Percentiles rank a stretch among this genome's conserved stretches.
These are phyloP conservation scores for Pseudoatta argentina DNA, from an alignment of 1,140 invertebrate species.

Conservation along the genomic window DNA sequence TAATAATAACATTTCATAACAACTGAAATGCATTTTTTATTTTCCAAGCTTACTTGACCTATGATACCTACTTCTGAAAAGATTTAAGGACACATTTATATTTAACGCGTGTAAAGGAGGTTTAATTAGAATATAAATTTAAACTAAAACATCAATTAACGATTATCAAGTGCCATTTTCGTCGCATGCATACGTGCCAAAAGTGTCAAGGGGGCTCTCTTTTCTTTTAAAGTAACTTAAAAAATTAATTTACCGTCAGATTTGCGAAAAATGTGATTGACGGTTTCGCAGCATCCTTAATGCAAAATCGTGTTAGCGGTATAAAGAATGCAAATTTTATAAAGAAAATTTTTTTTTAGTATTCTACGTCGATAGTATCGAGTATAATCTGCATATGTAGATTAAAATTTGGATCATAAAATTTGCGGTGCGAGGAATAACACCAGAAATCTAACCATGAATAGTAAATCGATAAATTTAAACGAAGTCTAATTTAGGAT, in stretches of 20 bases:
- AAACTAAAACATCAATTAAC: conserved; percentile 31
- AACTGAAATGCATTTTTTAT: not conserved
- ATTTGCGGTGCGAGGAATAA: not conserved
- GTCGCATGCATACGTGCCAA: conserved; percentile 64
- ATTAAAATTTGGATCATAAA: conserved; percentile 21
- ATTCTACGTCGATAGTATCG: not conserved
- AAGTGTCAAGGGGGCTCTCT: conserved; percentile 28
- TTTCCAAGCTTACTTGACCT: not conserved
- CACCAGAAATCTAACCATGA: not conserved
- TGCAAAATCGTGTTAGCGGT: conserved; percentile 55
- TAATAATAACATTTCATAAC: not conserved
- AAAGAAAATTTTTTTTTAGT: not conserved
- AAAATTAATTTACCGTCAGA: conserved; percentile 67
- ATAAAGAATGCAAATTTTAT: conserved; percentile 21
- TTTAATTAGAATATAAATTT: conserved; percentile 30
- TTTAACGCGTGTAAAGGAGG: not conserved
- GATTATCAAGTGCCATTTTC: conserved; percentile 60
- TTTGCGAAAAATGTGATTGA: conserved; percentile 70
- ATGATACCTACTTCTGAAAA: conserved; percentile 4
- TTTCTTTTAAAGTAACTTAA: conserved; percentile 54
- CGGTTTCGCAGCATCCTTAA: conserved; percentile 71
- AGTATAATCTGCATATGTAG: conserved; percentile 37
- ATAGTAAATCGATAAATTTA: conserved; percentile 42
- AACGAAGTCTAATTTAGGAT: conserved; percentile 43
- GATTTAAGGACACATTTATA: not conserved